Evolutionary conservation across 92 coral and sea anemone species (phyloP).

Genomic region (Zoanthus gigantus): DNA sequence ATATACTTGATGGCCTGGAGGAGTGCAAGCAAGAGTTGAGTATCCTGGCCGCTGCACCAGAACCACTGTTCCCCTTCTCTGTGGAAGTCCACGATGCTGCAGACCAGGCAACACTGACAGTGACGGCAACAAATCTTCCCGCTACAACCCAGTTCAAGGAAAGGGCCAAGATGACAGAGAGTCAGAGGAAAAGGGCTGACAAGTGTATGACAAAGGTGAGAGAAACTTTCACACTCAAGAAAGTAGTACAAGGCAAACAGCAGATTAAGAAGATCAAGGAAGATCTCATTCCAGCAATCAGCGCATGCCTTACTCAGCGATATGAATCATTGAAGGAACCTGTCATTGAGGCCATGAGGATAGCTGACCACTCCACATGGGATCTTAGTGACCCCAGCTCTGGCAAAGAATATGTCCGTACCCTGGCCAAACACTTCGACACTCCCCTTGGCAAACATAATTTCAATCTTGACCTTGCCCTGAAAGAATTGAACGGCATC

Average conservation of each 20-base stretch:
- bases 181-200: constrained; percentile 54
- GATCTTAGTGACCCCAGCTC: constrained; percentile 44
- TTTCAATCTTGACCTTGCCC: constrained; percentile 46
- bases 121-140: constrained; percentile 50
- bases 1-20: constrained; percentile 50
- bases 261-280: constrained; percentile 47
- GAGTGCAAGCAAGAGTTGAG: constrained; percentile 54
- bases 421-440: constrained; percentile 46
- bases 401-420: constrained; percentile 34
- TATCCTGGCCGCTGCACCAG: constrained; percentile 47
- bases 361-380: constrained; percentile 50
- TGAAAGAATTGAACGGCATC: constrained; percentile 36
- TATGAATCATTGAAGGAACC: constrained; percentile 45
- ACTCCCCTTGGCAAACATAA: constrained; percentile 32
- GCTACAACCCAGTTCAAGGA: constrained; percentile 53
- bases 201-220: constrained; percentile 42
- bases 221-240: constrained; percentile 53
- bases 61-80: constrained; percentile 45
- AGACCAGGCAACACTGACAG: constrained; percentile 13
- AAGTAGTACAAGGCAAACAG: constrained; percentile 55
- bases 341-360: constrained; percentile 50
- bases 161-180: constrained; percentile 47
- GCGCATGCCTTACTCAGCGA: constrained; percentile 16
- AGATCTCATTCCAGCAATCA: constrained; percentile 59
- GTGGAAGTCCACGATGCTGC: constrained; percentile 27